Evolutionary conservation across 1,140 invertebrate genomes (phyloP), one percentile per base, ranked within the genome.

Genomic region (Campoletis sonorensis): DNA sequence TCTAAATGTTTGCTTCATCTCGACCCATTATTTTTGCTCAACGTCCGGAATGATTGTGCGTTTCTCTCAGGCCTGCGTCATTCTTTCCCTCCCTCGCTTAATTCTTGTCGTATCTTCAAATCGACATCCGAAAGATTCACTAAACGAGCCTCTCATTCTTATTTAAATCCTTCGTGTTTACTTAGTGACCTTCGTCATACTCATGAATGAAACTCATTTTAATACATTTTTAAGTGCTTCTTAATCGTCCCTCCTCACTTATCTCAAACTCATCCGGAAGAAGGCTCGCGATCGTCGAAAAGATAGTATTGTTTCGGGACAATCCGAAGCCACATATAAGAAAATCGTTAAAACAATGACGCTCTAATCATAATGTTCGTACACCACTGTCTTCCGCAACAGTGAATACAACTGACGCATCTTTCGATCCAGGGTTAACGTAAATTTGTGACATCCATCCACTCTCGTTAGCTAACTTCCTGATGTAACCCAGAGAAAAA

Each of bases 391-490:
- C 33, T 54, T 27, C 40, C 72, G 40, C 37, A 72, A 45, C 40
- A 13, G 8, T 45, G 70, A 3, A 13, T 18, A 23, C 15, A 18
- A 49, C 26, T n/a, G 49, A 77, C n/a, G 51, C 13, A 27, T n/a
- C 54, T 15, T 61, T 77, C 30, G 73, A 77, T 77, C 54, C 73
- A 77, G 51, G 73, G 73, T 77, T 77, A 77, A n/a, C 51, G 73
- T 33, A 61, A 77, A 77, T 77, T 77, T 21, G 73, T 77, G 54
- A 77, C 54, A 77, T 77, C 51, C 73, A 77, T 37, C 73, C 64
- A 51, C 8, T 27, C 61, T 77, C 54, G 73, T 77, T 77, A 77
- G 73, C 73, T 77, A 77, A 77, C 73, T 77, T 77, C 73, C 73
- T 77, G 51, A 61, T 77, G 73, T 77, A 27, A 77, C 54, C 11